Percentiles rank a stretch among this genome's conserved stretches.
These are phyloP conservation scores for Pantherophis alleghaniensis DNA, from an alignment of 2,797 vertebrate genomes.

Conservation along the genomic window DNA sequence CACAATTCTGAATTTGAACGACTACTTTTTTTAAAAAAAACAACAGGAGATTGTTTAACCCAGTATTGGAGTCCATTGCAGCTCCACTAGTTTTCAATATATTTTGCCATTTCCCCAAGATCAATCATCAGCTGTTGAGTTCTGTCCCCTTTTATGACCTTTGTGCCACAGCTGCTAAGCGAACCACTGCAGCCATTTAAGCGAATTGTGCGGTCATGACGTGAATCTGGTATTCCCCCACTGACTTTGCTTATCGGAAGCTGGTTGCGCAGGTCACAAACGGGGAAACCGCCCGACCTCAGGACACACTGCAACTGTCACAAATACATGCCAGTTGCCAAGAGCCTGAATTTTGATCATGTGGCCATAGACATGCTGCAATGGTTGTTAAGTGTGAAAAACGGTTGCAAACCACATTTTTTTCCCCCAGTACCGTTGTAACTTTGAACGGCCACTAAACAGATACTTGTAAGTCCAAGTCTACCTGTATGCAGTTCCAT, in stretches of 20 bases:
- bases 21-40: background rate
- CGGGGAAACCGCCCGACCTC: background rate
- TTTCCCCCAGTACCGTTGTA: background rate
- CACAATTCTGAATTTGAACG: too few species aligned
- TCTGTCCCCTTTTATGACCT: background rate
- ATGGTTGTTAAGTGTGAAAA: background rate
- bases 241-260: background rate
- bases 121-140: too few species aligned
- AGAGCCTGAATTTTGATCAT: background rate
- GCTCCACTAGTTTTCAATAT: background rate
- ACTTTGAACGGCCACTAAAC: background rate
- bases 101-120: too few species aligned
- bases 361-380: background rate
- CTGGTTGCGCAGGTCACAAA: background rate
- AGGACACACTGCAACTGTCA: background rate
- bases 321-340: background rate
- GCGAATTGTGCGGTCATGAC: background rate
- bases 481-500: background rate
- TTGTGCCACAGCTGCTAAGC: background rate
- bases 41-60: background rate
- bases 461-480: background rate
- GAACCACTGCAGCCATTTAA: background rate
- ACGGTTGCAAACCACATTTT: background rate
- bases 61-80: background rate
- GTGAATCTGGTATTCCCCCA: background rate